Conservation (phyloP, 2,797 vertebrate species). For the Tragelaphus eurycerus region DNA sequence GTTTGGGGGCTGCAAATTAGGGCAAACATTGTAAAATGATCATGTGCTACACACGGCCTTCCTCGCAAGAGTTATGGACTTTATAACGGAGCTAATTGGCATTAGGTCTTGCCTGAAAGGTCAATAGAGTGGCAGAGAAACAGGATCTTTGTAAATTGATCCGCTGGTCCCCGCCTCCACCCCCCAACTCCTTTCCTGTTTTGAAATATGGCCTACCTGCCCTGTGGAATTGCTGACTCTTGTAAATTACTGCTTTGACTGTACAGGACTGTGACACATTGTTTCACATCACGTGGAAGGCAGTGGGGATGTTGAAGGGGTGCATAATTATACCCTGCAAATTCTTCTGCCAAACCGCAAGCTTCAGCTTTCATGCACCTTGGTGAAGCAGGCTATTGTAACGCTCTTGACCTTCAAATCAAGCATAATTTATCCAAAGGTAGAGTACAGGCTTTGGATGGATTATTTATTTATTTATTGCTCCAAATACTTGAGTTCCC, state of each 20-base stretch:
- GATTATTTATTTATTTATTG: constrained; percentile 56
- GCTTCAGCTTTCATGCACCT: constrained; percentile 51
- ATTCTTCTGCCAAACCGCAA: constrained; percentile 65
- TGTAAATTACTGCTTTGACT: constrained; percentile 66
- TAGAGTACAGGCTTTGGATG: not conserved
- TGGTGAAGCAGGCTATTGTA: constrained; percentile 54
- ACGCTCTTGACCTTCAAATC: constrained; percentile 70
- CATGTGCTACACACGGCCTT: constrained; percentile 86
- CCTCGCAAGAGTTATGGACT: constrained; percentile 86
- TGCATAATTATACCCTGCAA: constrained; percentile 70
- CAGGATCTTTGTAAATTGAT: constrained; percentile 79
- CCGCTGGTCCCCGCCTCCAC: constrained; percentile 22
- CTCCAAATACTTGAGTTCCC: constrained; percentile 13
- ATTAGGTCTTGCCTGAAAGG: constrained; percentile 83
- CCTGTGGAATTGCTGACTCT: constrained; percentile 63
- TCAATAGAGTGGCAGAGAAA: constrained; percentile 82
- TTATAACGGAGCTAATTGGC: constrained; percentile 88
- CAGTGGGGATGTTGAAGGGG: constrained; percentile 67
- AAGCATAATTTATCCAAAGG: constrained; percentile 68
- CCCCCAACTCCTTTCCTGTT: constrained; percentile 50
- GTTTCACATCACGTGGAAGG: constrained; percentile 32
- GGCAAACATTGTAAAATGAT: constrained; percentile 88
- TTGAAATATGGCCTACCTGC: constrained; percentile 73
- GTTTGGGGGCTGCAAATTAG: constrained; percentile 89
- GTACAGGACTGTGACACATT: constrained; percentile 61